Evolutionary conservation across 1,140 invertebrate species (phyloP), one percentile per base, ranked within the genome.

Genomic region (Anthonomus grandis): DNA sequence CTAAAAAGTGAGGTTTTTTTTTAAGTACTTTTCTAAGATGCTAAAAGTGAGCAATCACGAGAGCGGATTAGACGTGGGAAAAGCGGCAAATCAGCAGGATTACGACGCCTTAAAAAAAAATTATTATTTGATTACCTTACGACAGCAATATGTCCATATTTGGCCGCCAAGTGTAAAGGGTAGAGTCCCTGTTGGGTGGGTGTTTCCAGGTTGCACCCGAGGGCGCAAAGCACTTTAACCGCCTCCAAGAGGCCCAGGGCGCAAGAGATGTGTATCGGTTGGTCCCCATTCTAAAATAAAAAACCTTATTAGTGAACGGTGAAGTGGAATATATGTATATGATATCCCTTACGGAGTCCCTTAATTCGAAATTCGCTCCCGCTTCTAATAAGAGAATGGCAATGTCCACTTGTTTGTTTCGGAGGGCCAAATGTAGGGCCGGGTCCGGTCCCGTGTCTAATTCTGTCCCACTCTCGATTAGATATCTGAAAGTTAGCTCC

Each of bases 101-200:
- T n/a, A n/a, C n/a, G n/a, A n/a, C n/a, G n/a, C n/a, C n/a, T n/a
- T n/a, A 23, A 4, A 12, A 45, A 4, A 38, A 46, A n/a, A 2
- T 12, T 57, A 15, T 24, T 24, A 19, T 21, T 36, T n/a, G 18
- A 31, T 52, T 65, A 78, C 76, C 83, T 79, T 18, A 89, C 86
- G 64, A 91, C 79, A 70, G 90, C 85, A 39, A 84, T 86, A 66
- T 88, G 82, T 5, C 89, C 89, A 66, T 84, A 76, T 66, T 83
- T 82, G 27, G 87, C 82, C 55, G 89, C 88, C 49, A 90, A 72
- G 66, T 92, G 90, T 18, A 92, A 69, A 1, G 90, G 86, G 66
- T 81, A 86, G 18, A 85, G 70, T 12, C 86, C 86, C 63, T 80
- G 78, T 67, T 79, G 77, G 66, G 86, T 90, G 5, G 81, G 71